Conservation (phyloP, 2,113 vertebrate genomes). For the Smithornis capensis region DNA sequence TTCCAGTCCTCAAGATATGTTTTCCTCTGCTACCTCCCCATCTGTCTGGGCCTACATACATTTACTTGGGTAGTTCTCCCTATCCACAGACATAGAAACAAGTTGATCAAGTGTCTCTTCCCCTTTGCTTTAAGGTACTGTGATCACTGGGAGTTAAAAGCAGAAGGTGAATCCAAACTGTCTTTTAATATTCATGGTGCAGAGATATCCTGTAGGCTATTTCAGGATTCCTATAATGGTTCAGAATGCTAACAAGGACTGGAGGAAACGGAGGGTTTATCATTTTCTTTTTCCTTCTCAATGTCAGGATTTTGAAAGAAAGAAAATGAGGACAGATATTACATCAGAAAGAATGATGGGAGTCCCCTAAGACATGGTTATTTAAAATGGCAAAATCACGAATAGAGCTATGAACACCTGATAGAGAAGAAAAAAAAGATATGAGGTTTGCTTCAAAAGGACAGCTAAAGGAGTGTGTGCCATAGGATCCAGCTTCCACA, state of each 20-base stretch:
- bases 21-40: background rate
- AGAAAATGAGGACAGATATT: background rate
- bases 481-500: background rate
- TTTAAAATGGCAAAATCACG: background rate
- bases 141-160: background rate
- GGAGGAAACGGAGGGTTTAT: background rate
- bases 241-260: background rate
- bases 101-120: background rate
- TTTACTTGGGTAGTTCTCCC: background rate
- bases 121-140: background rate
- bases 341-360: background rate
- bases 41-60: background rate
- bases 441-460: background rate
- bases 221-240: slow-evolving; percentile 9
- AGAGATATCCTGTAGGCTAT: slow-evolving; percentile 9
- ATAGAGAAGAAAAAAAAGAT: background rate
- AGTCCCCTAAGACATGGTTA: background rate
- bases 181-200: background rate
- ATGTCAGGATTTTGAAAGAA: background rate
- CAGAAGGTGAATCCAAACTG: background rate
- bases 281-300: background rate
- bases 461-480: background rate
- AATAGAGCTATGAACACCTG: background rate
- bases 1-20: background rate
- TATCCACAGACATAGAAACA: background rate